These are phyloP conservation scores for Xenentodon cancila DNA, from an alignment of 2,797 vertebrate species.

Conservation along the genomic window DNA sequence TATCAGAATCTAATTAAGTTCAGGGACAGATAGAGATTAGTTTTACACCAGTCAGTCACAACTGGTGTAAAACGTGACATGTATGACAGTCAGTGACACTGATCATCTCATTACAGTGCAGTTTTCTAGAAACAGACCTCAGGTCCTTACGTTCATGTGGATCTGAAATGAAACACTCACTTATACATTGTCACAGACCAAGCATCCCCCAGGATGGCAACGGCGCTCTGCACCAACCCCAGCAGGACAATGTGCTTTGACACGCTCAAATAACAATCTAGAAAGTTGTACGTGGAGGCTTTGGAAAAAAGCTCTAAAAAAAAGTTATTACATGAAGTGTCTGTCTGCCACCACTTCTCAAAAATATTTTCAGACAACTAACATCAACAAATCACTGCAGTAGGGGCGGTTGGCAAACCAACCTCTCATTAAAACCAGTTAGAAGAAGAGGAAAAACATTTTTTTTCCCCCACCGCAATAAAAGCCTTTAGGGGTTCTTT, in stretches of 20 bases:
- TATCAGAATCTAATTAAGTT: conserved; percentile 85
- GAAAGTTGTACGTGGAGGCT: not conserved
- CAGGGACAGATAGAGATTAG: conserved; percentile 72
- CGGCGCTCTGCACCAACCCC: not conserved
- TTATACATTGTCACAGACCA: not conserved
- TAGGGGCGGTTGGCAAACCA: too few species aligned
- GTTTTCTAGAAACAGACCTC: not conserved
- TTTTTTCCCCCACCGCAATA: too few species aligned
- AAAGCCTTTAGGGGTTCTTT: not conserved
- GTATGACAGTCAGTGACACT: not conserved
- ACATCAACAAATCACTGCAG: too few species aligned
- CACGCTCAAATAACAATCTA: not conserved
- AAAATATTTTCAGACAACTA: too few species aligned
- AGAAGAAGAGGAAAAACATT: too few species aligned
- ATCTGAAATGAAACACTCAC: not conserved
- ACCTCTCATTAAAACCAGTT: too few species aligned
- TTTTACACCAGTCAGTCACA: not conserved
- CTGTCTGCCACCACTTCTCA: too few species aligned
- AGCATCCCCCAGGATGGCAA: not conserved
- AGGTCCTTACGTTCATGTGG: too few species aligned
- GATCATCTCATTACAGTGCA: not conserved
- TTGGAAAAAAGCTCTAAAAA: not conserved
- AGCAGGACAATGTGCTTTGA: not conserved
- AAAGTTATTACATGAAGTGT: too few species aligned
- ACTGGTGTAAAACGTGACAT: not conserved